Evolutionary conservation across 2,888 invertebrate species (phyloP), one percentile per base, ranked within the genome.

Genomic region (Mythimna vitellina): DNA sequence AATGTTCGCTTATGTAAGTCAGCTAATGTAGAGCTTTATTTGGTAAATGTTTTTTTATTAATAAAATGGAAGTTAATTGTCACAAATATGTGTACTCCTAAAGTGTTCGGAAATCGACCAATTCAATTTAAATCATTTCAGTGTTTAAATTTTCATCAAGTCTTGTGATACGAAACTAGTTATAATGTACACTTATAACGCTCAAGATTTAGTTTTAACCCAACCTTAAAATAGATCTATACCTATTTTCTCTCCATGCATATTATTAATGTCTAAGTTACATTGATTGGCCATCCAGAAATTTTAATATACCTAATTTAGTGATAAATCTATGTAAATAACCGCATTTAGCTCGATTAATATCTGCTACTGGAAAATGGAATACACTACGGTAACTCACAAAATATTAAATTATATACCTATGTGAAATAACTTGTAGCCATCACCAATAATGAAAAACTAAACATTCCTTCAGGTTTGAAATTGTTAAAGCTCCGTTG

Each of bases 1-100:
- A 87, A 90, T 94, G 93, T 95, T 35, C 89, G 95, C 95, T 95
- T 93, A 88, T 86, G 86, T 89, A 85, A 84, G 73, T 82, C 77
- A 82, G 86, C 88, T 83, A 78, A 86, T 70, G 88, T 92, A 91
- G 90, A 91, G 94, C 94, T 93, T 93, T 91, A 81, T 88, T 82
- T 89, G 89, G 90, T 91, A 87, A 89, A 87, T 90, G 88, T 90
- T 81, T 65, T 29, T 38, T 29, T 64, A n/a, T 29, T 20, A 56
- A 78, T 68, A 70, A 81, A 58, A 56, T 61, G 42, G 35, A 71
- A 66, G 64, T 32, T 56, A 64, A 42, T 12, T 60, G 46, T 46
- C 57, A 38, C 56, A 51, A 60, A 42, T 78, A 78, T 61, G n/a
- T 79, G 60, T 79, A 76, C 74, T 32, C 46, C 35, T 25, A 29